These are phyloP conservation scores for Paradoxurus hermaphroditus DNA, from an alignment of 2,113 vertebrate species.

Conservation along the genomic window DNA sequence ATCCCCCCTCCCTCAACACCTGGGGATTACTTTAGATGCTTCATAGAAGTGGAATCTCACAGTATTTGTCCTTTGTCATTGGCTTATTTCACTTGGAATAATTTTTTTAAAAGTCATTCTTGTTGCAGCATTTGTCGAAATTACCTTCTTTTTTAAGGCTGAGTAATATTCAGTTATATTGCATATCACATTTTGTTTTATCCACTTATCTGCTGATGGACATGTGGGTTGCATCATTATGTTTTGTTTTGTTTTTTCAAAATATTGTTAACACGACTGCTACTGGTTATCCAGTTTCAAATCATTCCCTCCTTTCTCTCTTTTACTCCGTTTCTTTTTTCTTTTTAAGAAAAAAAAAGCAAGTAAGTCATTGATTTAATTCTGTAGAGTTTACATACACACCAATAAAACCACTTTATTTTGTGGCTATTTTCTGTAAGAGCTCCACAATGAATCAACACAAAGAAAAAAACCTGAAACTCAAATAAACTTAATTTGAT, in stretches of 20 bases:
- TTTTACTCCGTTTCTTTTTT: not conserved
- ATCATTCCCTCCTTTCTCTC: conserved; percentile 21
- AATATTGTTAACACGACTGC: not conserved
- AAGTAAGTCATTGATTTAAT: not conserved
- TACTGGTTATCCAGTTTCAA: not conserved
- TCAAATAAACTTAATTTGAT: conserved; percentile 24
- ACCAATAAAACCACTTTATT: not conserved
- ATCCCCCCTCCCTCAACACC: not conserved
- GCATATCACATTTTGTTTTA: not conserved
- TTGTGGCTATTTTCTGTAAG: not conserved
- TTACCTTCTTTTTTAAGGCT: conserved; percentile 11
- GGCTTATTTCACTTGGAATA: conserved; percentile 30
- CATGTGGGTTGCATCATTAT: not conserved
- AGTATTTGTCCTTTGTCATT: not conserved
- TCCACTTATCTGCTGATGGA: not conserved
- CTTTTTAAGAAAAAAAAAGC: not conserved
- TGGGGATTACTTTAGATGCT: not conserved
- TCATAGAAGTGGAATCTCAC: not conserved
- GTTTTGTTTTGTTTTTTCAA: not conserved
- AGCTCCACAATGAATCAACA: not conserved
- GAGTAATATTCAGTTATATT: not conserved
- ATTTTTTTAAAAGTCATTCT: not conserved
- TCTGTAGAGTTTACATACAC: not conserved
- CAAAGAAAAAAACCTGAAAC: conserved; percentile 5
- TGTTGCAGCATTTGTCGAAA: not conserved